Evolutionary conservation across 2,113 vertebrate species (phyloP), one percentile per base, ranked within the genome.

Genomic region (Aldabrachelys gigantea): DNA sequence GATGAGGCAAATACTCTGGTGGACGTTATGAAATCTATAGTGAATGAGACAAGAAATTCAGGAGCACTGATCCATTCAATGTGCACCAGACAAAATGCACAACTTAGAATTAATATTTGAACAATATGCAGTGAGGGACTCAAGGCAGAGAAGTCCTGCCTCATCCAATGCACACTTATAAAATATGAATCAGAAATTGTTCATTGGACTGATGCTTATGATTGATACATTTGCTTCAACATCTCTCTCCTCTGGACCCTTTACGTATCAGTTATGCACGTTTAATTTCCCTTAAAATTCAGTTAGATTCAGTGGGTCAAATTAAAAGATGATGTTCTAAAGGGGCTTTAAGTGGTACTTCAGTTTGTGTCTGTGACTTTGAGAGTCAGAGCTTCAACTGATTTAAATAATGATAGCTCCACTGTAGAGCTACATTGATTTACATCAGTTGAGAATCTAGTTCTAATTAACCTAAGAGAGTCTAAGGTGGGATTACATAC

Each of bases 81-180:
- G n/a, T 80, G 56, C 41, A 13, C 35, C 78, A 35, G 89, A 52
- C 19, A 86, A 52, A 84, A 62, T 93, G 9, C 82, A n/a, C 69
- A 69, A 38, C 19, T 72, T 72, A 38, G 89, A 89, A 49, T 84
- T 89, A 35, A 38, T 81, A 90, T 87, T 91, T 91, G 83, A 91
- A 90, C 59, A 88, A 16, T 56, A 5, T 41, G 49, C 53, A 57
- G 50, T 57, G 83, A 75, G 25, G 13, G 11, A 85, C 3, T 56
- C 59, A 82, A 62, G 56, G 21, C 47, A 72, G 56, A 72, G n/a
- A 22, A 72, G n/a, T 72, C 65, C n/a, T 38, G n/a, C 19, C 21
- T 76, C 82, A 95, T 91, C 85, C 85, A 96, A 93, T 94, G 94
- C 69, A 87, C 56, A 19, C 29, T 94, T 85, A 95, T 96, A 82